Evolutionary conservation across 2,888 invertebrate species (phyloP), one percentile per base, ranked within the genome.

Genomic region (Macrosiphum euphorbiae): DNA sequence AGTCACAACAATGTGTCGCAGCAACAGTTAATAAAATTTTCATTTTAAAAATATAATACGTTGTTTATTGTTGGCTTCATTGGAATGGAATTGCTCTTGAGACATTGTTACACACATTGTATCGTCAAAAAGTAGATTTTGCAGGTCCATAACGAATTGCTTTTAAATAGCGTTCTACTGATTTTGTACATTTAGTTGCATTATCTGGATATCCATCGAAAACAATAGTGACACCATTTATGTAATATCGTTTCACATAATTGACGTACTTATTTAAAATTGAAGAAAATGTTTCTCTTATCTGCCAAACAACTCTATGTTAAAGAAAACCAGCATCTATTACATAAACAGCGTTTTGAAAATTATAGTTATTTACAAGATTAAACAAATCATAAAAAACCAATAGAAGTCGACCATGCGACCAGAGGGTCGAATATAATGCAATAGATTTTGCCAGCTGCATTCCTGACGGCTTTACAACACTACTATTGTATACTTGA

Each of bases 271-370:
- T 92, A 58, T 94, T 55, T 67, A 41, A 86, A 55, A 94, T 61
- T 41, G n/a, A 44, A 67, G 90, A 85, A 90, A 94, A 91, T 50
- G 90, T 91, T 86, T 50, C 94, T 91, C 28, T 44, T 44, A 88
- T 89, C 84, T 94, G 92, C 95, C 95, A 95, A 50, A 95, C 95
- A 90, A 95, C 95, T 92, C 94, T 94, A 89, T 95, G 95, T 58
- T 95, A 92, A 50, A 95, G 94, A 95, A 94, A 95, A 58, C 95
- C 95, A 85, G 95, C 95, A 94, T 95, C 95, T 47, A 95, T 94
- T 55, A 95, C 95, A 92, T 94, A 94, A 47, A 94, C 88, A 24
- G 78, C 78, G 16, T 78, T 35, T n/a, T 35, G 47, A 86, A 86
- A 47, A 47, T 28, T 50, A 47, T 50, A 28, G 47, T 86, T 11